Conservation (phyloP, 2,888 invertebrate genomes). For the Cephonodes hylas region DNA sequence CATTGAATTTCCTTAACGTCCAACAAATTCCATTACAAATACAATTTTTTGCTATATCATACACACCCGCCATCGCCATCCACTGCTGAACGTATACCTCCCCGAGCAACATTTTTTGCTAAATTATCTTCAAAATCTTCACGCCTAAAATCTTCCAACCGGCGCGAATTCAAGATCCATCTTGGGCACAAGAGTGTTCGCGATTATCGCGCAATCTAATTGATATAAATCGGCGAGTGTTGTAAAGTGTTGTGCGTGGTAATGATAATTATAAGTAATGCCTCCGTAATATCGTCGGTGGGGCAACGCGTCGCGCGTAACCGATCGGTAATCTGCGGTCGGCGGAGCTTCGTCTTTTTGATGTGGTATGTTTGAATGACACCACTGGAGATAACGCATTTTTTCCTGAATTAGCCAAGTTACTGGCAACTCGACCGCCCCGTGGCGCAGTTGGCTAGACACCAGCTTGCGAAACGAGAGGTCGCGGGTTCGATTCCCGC, state of each 20-base stretch:
- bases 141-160: background rate
- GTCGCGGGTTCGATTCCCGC: no score
- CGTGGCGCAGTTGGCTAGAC: no score
- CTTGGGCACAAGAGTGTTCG: background rate
- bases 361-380: constrained; percentile 1
- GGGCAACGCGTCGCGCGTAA: constrained; percentile 28
- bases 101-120: no score
- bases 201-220: constrained; percentile 4
- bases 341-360: background rate
- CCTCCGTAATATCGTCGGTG: constrained; percentile 20
- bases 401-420: no score
- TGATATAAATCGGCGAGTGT: constrained; percentile 3
- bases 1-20: no score
- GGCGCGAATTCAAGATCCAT: background rate
- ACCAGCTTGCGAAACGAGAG: no score
- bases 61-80: no score
- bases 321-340: constrained; percentile 33
- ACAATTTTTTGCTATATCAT: no score
- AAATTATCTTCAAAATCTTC: background rate
- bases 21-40: no score
- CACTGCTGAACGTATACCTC: no score
- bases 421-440: no score
- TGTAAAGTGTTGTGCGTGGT: background rate
- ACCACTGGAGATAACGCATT: no score
- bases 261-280: constrained; percentile 8